Base-by-base conservation (phyloP, 2,797 vertebrate species). In the Cyprinella venusta region DNA sequence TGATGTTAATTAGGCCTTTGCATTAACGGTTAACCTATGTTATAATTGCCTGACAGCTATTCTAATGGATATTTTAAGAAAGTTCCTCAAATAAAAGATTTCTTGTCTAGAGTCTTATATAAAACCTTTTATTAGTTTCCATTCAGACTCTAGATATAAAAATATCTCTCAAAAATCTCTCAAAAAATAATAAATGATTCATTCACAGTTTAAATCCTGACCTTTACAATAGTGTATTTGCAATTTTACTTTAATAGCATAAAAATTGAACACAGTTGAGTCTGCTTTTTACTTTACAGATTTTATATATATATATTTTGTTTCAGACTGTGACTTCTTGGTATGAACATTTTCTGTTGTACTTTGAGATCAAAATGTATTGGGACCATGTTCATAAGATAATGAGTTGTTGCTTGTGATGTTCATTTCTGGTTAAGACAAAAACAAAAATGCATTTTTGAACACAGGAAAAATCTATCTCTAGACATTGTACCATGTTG, bases 1-100 rank as follows among this genome's bases (percentile, higher is more conserved):
- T 78, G 59, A 84, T 74, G 64, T 90, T 93, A 92, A 93, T 94
- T 93, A 94, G 89, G 36, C 88, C 86, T 90, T 64, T 70, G 84
- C 88, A 82, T 88, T 83, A 33, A 33, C 30, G 30, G 30, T 33
- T 33, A 80, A 13, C 45, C 80, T 86, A 77, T 88, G 76, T 87
- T 83, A 87, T 93, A 92, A 92, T 90, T 91, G 89, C 86, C 85
- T 63, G 70, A n/a, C 76, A 82, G 80, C 83, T 63, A 78, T 80
- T 85, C 68, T 45, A 61, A 50, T 75, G 63, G 24, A 36, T 82
- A 50, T 4, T 36, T 5, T n/a, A n/a, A 61, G 26, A 26, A 63
- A 45, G 68, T 63, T 76, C 6, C 26, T 52, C 15, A 63, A 68
- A 61, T 64, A 63, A 80, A 59, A 54, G 26, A 30, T 61, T 79